phyloP scores from a whole-genome alignment of 2,888 invertebrate species.

The Lycocerus yunnanus region DNA sequence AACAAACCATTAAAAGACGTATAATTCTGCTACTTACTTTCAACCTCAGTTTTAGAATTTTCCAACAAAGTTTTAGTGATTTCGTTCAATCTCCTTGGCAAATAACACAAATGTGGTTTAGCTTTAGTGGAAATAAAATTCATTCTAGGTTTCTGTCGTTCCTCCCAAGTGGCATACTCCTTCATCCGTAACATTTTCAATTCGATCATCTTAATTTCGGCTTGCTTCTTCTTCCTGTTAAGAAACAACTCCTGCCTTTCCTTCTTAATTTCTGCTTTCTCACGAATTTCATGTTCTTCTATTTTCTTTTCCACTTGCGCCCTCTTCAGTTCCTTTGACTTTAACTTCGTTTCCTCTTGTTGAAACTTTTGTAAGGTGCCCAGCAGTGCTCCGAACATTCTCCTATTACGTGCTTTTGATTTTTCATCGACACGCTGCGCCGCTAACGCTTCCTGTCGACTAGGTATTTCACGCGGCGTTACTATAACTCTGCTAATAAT shows the following conservation, averaged over 20 bases:
- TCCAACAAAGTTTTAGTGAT: slow-evolving; percentile 69
- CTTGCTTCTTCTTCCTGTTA: slow-evolving; percentile 84
- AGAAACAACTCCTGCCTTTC: slow-evolving; percentile 85
- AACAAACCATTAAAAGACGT: slow-evolving; percentile 15
- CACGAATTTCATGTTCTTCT: slow-evolving; percentile 86
- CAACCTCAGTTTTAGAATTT: slow-evolving; percentile 66
- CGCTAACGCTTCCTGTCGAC: slow-evolving; percentile 77
- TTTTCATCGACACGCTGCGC: slow-evolving; percentile 84
- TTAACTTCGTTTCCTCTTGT: slow-evolving; percentile 88
- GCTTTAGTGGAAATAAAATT: slow-evolving; percentile 87
- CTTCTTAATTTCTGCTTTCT: slow-evolving; percentile 81
- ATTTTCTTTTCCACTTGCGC: slow-evolving; percentile 89
- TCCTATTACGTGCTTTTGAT: slow-evolving; percentile 80
- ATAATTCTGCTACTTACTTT: slow-evolving; percentile 60
- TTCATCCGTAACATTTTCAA: slow-evolving; percentile 86
- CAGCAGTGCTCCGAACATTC: slow-evolving; percentile 95
- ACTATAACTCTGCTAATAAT: slow-evolving; percentile 81
- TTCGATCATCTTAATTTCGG: slow-evolving; percentile 86
- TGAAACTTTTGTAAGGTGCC: slow-evolving; percentile 96
- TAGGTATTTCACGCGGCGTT: slow-evolving; percentile 79
- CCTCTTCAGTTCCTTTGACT: slow-evolving; percentile 86
- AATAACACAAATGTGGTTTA: slow-evolving; percentile 85
- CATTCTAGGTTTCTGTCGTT: slow-evolving; percentile 73
- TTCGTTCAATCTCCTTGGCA: slow-evolving; percentile 78
- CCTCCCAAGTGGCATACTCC: slow-evolving; percentile 89